These are phyloP conservation scores for Parnassius orleans DNA, from an alignment of 2,888 invertebrate species.

Conservation along the genomic window DNA sequence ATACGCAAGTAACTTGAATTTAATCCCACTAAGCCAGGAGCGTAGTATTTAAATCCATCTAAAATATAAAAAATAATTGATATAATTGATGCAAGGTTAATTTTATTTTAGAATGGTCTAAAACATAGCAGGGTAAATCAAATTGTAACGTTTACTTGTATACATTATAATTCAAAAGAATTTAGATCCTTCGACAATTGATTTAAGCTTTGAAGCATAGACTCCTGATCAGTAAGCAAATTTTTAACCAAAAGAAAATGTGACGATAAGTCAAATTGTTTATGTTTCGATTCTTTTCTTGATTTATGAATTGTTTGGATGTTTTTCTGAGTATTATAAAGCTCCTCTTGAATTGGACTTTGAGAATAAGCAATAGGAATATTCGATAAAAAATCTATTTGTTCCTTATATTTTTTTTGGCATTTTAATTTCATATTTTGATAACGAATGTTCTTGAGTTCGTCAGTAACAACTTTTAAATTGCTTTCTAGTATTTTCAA, in stretches of 20 bases:
- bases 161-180: conserved; percentile 9
- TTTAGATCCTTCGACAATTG: conserved; percentile 41
- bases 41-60: too few species aligned
- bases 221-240: conserved; percentile 52
- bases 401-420: conserved; percentile 23
- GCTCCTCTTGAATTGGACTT: not conserved
- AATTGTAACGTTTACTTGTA: not conserved
- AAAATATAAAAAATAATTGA: too few species aligned
- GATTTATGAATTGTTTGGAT: conserved; percentile 7
- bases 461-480: conserved; percentile 39
- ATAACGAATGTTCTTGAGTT: conserved; percentile 41
- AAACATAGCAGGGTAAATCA: too few species aligned
- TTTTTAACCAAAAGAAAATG: conserved; percentile 52
- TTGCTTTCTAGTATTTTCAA: conserved; percentile 48
- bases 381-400: not conserved
- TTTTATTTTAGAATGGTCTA: too few species aligned
- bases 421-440: conserved; percentile 35
- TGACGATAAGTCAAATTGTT: conserved; percentile 39
- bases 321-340: conserved; percentile 7
- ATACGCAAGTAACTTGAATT: too few species aligned
- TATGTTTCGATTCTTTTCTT: conserved; percentile 6
- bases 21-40: too few species aligned
- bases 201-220: conserved; percentile 47
- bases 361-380: conserved; percentile 1
- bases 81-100: too few species aligned